These are phyloP conservation scores for Gallinago media DNA, from an alignment of 2,113 vertebrate species.

Conservation along the genomic window DNA sequence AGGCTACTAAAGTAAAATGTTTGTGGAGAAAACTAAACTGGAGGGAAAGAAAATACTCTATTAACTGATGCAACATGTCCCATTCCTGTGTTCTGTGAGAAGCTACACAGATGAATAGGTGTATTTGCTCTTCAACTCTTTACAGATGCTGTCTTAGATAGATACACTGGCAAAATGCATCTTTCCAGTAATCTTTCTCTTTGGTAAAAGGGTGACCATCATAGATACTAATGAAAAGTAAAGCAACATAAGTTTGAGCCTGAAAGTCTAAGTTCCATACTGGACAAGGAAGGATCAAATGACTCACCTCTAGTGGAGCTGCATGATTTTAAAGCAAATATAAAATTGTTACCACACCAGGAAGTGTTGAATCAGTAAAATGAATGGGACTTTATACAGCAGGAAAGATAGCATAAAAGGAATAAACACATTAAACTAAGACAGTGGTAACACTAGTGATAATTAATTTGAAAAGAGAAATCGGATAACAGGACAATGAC, in stretches of 20 bases:
- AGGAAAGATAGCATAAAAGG: not conserved
- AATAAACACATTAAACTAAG: not conserved
- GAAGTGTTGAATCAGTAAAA: not conserved
- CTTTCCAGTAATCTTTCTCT: not conserved
- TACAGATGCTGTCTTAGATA: too few species aligned
- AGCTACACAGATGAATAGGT: accelerated
- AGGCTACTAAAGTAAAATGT: not conserved
- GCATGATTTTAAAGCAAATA: not conserved
- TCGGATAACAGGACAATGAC: not conserved
- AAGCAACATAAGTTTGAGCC: not conserved
- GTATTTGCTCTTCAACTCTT: not conserved
- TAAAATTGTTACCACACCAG: not conserved
- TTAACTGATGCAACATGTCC: not conserved
- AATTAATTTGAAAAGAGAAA: not conserved
- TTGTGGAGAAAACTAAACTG: not conserved
- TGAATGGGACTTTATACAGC: not conserved
- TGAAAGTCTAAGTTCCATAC: not conserved
- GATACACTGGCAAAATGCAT: not conserved
- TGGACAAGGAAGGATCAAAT: not conserved
- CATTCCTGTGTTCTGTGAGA: not conserved
- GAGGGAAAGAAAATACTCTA: not conserved
- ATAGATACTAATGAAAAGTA: not conserved
- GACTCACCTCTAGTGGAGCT: not conserved
- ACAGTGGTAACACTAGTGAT: not conserved
- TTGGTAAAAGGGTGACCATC: not conserved